A percentile compares a stretch with the other conserved stretches of the same genome.
Conservation (phyloP, 23 tunicate genomes). For the Styela clava region DNA sequence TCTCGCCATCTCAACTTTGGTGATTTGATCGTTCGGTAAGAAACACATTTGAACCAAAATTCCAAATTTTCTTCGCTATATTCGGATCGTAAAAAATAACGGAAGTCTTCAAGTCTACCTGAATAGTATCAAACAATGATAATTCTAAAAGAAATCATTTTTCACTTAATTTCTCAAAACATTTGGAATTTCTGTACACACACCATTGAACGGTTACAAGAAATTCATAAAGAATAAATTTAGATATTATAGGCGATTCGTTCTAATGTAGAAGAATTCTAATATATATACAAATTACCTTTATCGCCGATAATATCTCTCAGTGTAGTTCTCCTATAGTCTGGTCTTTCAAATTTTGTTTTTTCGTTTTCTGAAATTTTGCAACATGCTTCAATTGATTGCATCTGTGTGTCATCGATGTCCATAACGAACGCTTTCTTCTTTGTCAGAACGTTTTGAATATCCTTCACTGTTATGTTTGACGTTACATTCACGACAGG, state of each 20-base stretch:
- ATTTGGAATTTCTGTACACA: too few species aligned
- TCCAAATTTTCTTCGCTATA: constrained; percentile 71
- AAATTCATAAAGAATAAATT: too few species aligned
- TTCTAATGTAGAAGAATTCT: too few species aligned
- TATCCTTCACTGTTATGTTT: constrained; percentile 7
- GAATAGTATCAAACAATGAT: not conserved
- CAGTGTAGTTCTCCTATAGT: not conserved
- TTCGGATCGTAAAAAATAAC: constrained; percentile 38
- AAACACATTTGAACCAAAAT: constrained; percentile 49
- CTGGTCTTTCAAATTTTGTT: not conserved
- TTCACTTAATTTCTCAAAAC: too few species aligned
- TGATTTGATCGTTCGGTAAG: constrained; percentile 28
- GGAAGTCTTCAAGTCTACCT: constrained; percentile 12
- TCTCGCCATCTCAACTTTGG: constrained; percentile 23
- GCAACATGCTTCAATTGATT: not conserved
- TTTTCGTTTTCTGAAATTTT: not conserved
- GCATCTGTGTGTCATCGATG: not conserved
- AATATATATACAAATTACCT: not conserved
- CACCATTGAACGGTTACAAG: too few species aligned
- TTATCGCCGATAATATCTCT: not conserved
- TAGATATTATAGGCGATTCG: too few species aligned
- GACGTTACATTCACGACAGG: constrained; percentile 4
- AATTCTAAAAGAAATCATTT: not conserved
- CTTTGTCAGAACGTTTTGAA: not conserved
- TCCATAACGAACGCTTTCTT: constrained; percentile 9